Evolutionary conservation across 1,140 invertebrate species (phyloP).

Genomic region (Teleopsis dalmanni): DNA sequence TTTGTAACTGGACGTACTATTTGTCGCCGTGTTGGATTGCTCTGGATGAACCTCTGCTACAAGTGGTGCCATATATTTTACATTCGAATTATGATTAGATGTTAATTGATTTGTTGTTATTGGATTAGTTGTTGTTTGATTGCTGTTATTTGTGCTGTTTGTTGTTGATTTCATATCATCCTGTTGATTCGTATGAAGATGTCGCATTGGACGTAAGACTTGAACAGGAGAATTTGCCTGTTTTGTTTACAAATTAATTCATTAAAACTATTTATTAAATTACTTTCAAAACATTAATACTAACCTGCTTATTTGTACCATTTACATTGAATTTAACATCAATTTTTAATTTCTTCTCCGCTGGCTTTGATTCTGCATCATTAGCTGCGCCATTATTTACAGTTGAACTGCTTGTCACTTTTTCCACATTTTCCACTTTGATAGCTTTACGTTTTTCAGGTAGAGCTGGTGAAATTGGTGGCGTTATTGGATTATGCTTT

Average conservation of each 20-base stretch:
- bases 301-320: slow-evolving; percentile 7
- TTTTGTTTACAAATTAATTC: too few relatives aligned
- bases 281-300: not conserved
- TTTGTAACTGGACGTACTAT: slow-evolving; percentile 24
- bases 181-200: slow-evolving; percentile 6
- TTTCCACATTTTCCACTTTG: not conserved
- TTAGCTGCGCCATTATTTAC: slow-evolving; percentile 6
- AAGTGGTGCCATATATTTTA: slow-evolving; percentile 42
- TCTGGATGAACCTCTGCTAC: slow-evolving; percentile 44
- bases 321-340: slow-evolving; percentile 11
- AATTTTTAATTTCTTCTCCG: slow-evolving; percentile 8
- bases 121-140: not conserved
- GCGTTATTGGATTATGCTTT: slow-evolving; percentile 21
- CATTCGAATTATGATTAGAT: slow-evolving; percentile 24
- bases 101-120: slow-evolving; percentile 9
- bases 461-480: slow-evolving; percentile 32
- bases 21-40: slow-evolving; percentile 30
- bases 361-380: slow-evolving; percentile 14
- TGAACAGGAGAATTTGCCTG: too few relatives aligned
- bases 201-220: slow-evolving; percentile 10
- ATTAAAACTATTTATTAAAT: not conserved
- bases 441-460: slow-evolving; percentile 25
- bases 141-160: slow-evolving; percentile 6
- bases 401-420: slow-evolving; percentile 8
- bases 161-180: not conserved